Percentiles rank a stretch among this genome's conserved stretches.
phyloP scores from a whole-genome alignment of 2,888 invertebrate species.

The Thelaira solivaga region DNA sequence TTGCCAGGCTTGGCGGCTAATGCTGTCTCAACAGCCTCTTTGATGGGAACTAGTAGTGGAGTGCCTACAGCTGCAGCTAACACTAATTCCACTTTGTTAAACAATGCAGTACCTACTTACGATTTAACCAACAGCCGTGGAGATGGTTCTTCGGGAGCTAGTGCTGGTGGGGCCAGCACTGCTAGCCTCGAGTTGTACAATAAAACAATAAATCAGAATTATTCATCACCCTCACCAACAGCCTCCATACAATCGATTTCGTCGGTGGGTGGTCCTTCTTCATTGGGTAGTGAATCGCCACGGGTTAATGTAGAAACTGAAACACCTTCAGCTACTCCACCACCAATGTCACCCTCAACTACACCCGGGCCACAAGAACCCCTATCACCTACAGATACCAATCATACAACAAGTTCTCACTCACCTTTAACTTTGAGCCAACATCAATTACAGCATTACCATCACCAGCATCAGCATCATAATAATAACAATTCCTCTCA shows the following conservation, averaged over 20 bases:
- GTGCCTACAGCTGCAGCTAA: not conserved
- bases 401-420: conserved; percentile 52
- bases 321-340: conserved; percentile 75
- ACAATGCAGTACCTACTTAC: conserved; percentile 63
- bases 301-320: conserved; percentile 76
- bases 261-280: conserved; percentile 74
- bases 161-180: conserved; percentile 61
- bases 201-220: conserved; percentile 66
- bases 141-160: conserved; percentile 65
- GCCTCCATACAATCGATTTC: conserved; percentile 77
- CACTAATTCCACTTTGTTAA: conserved; percentile 62
- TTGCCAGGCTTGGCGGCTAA: conserved; percentile 68
- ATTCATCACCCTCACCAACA: conserved; percentile 75
- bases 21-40: conserved; percentile 34
- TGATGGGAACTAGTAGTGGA: conserved; percentile 5
- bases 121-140: conserved; percentile 64
- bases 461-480: conserved; percentile 18
- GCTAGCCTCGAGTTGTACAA: conserved; percentile 66
- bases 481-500: conserved; percentile 57
- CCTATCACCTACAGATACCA: conserved; percentile 69
- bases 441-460: not conserved
- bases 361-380: conserved; percentile 70
- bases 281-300: conserved; percentile 74
- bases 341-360: conserved; percentile 68
- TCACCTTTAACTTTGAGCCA: conserved; percentile 49